These are phyloP conservation scores for Dicerorhinus sumatrensis DNA, from an alignment of 2,113 vertebrate genomes.

Conservation along the genomic window DNA sequence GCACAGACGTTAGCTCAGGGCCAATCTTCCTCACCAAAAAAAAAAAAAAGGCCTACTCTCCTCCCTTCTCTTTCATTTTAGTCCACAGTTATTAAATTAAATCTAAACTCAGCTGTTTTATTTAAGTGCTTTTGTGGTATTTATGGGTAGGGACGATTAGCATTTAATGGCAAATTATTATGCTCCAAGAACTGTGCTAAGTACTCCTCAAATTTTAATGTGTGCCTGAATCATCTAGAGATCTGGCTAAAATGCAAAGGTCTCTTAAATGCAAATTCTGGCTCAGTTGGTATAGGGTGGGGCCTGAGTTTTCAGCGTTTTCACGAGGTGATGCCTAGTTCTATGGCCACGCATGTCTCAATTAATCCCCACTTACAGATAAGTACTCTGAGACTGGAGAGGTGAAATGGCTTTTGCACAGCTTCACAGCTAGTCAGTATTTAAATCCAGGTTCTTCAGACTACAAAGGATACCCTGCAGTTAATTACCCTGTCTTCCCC, in stretches of 20 bases:
- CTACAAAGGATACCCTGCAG: too few relatives aligned
- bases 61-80: not conserved
- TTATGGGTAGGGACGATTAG: not conserved
- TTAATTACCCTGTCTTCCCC: not conserved
- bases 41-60: not conserved
- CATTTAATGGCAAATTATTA: not conserved
- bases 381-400: not conserved
- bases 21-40: too few relatives aligned
- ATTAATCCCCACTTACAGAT: not conserved
- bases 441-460: not conserved
- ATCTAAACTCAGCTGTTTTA: not conserved
- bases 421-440: not conserved
- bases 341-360: not conserved
- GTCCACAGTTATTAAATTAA: slow-evolving; percentile 38
- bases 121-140: not conserved
- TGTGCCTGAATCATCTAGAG: not conserved
- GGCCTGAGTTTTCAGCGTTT: not conserved
- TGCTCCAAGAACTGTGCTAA: not conserved
- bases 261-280: not conserved
- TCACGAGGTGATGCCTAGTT: not conserved
- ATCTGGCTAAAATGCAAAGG: not conserved
- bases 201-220: not conserved
- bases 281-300: not conserved
- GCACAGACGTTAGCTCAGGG: too few relatives aligned
- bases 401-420: not conserved